Evolutionary conservation across 2,113 vertebrate genomes (phyloP).

Genomic region (Pachyramphus minor): DNA sequence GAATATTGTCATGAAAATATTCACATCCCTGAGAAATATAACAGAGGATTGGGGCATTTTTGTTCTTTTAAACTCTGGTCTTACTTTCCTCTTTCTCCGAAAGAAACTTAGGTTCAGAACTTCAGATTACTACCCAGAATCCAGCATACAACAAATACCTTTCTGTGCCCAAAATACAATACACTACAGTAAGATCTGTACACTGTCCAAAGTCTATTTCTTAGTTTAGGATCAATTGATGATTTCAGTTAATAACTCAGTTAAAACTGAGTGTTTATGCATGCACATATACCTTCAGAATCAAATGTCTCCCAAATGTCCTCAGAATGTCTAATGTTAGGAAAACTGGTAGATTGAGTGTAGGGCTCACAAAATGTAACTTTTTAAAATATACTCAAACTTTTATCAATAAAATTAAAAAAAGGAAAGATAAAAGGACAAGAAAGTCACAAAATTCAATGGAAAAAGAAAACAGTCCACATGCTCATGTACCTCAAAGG

Average conservation of each 20-base stretch:
- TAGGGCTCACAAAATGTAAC: not conserved
- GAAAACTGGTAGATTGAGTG: not conserved
- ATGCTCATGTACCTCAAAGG: not conserved
- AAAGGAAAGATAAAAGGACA: not conserved
- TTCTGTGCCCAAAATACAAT: not conserved
- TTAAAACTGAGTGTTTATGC: not conserved
- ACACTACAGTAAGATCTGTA: not conserved
- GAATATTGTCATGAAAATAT: not conserved
- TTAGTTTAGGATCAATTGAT: not conserved
- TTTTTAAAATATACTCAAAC: not conserved
- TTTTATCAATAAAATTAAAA: not conserved
- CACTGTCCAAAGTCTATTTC: not conserved
- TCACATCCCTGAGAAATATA: not conserved
- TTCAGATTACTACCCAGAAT: not conserved
- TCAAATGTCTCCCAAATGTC: not conserved
- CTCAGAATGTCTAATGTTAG: not conserved
- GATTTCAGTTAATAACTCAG: not conserved
- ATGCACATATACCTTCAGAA: not conserved
- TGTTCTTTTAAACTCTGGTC: not conserved
- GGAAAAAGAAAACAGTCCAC: not conserved
- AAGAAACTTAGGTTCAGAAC: not conserved
- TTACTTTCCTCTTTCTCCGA: not conserved
- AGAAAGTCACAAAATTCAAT: not conserved
- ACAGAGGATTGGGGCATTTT: accelerated
- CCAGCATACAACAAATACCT: not conserved